Evolutionary conservation across 2,113 vertebrate species (phyloP).

Genomic region (Notechis scutatus): DNA sequence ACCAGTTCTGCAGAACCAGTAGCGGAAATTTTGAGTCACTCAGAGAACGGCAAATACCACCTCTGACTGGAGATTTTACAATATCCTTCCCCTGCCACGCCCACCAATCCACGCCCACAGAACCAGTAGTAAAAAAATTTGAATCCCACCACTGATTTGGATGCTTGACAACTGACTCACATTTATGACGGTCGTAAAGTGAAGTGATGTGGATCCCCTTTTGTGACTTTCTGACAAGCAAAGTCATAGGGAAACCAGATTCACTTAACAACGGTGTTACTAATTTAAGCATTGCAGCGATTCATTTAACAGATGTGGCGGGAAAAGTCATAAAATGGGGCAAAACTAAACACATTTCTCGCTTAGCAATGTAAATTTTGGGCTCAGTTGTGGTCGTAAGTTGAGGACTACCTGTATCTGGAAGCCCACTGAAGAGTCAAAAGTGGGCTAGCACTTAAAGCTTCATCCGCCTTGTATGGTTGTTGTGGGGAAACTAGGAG

Average conservation of each 20-base stretch:
- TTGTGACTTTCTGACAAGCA: background rate
- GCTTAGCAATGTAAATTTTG: background rate
- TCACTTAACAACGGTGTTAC: background rate
- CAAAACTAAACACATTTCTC: background rate
- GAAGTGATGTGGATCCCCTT: background rate
- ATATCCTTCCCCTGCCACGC: too few species aligned
- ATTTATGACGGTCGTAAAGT: background rate
- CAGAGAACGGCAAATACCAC: too few species aligned
- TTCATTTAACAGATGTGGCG: background rate
- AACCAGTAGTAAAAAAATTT: too few species aligned
- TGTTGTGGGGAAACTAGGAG: background rate
- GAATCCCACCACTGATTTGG: background rate
- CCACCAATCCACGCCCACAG: too few species aligned
- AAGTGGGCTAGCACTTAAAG: background rate
- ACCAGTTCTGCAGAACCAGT: too few species aligned
- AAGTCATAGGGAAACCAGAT: background rate
- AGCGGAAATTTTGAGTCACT: too few species aligned
- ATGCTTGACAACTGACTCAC: background rate
- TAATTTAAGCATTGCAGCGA: background rate
- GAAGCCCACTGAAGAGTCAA: background rate
- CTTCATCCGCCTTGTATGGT: background rate
- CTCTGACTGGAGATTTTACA: too few species aligned
- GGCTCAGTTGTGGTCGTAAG: background rate
- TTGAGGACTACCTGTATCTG: background rate
- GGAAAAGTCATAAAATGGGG: background rate